Evolutionary conservation across 2,797 vertebrate genomes (phyloP).

Genomic region (Enteromius thamalakanensis): DNA sequence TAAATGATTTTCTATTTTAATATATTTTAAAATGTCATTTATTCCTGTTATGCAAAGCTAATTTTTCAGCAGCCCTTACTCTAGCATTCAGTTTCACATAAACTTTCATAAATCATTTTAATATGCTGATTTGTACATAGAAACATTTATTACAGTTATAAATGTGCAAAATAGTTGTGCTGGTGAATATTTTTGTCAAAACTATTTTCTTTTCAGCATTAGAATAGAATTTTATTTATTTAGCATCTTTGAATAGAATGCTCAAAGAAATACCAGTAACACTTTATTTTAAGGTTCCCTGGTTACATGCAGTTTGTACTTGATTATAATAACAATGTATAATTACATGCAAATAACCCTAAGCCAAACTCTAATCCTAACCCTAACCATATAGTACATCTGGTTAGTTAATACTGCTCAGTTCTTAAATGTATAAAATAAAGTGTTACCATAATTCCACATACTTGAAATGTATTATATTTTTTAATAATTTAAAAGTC

Average conservation of each 20-base stretch:
- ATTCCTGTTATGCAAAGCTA: not conserved
- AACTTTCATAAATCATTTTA: not conserved
- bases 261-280: not conserved
- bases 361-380: not conserved
- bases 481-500: not conserved
- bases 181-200: not conserved
- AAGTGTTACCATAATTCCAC: not conserved
- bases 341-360: not conserved
- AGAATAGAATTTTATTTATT: no score
- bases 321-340: not conserved
- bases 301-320: not conserved
- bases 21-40: not conserved
- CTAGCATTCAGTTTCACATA: not conserved
- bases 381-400: not conserved
- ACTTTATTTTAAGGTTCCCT: not conserved
- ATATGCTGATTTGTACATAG: not conserved
- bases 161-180: not conserved
- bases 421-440: not conserved
- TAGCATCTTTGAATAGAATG: not conserved
- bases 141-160: not conserved
- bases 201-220: not conserved
- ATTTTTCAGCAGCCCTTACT: not conserved
- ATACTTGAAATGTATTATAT: not conserved
- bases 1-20: not conserved
- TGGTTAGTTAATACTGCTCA: no score